A percentile compares a stretch with the other conserved stretches of the same genome.
Conservation (phyloP, 1,140 invertebrate genomes). For the Plectrocnemia conspersa region DNA sequence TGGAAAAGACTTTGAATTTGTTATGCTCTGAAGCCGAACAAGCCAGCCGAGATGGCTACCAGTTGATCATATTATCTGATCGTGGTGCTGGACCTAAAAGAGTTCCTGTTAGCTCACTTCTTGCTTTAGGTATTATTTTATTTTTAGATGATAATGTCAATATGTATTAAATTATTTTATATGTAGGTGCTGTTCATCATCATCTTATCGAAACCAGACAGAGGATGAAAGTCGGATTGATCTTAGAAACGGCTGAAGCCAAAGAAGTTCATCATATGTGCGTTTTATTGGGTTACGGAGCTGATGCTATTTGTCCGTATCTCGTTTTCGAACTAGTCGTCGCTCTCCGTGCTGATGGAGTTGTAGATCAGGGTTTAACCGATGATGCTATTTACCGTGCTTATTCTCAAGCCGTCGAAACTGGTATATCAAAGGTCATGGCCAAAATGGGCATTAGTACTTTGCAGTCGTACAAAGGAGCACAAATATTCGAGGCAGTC, state of each 20-base stretch:
- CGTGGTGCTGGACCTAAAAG: constrained; percentile 65
- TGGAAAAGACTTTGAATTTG: constrained; percentile 71
- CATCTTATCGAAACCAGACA: constrained; percentile 91
- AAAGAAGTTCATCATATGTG: constrained; percentile 97
- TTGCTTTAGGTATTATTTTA: constrained; percentile 65
- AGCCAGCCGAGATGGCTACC: constrained; percentile 76
- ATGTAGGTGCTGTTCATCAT: constrained; percentile 83
- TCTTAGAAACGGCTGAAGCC: constrained; percentile 91
- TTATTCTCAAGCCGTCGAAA: constrained; percentile 65
- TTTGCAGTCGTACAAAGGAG: constrained; percentile 98
- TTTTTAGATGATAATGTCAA: constrained; percentile 5
- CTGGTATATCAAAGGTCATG: constrained; percentile 89
- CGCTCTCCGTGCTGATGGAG: constrained; percentile 73
- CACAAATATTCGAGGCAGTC: constrained; percentile 99
- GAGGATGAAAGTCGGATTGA: constrained; percentile 91
- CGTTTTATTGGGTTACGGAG: constrained; percentile 90
- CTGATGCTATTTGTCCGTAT: constrained; percentile 96
- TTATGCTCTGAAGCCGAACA: constrained; percentile 77
- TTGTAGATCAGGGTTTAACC: constrained; percentile 68
- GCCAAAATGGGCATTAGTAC: constrained; percentile 99
- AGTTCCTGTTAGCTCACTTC: constrained; percentile 75
- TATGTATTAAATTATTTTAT: constrained; percentile 11
- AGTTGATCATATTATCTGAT: constrained; percentile 88
- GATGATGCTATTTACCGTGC: constrained; percentile 82
- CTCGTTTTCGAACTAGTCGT: constrained; percentile 90